Evolutionary conservation across 2,113 vertebrate species (phyloP).

Genomic region (Gadus chalcogrammus): DNA sequence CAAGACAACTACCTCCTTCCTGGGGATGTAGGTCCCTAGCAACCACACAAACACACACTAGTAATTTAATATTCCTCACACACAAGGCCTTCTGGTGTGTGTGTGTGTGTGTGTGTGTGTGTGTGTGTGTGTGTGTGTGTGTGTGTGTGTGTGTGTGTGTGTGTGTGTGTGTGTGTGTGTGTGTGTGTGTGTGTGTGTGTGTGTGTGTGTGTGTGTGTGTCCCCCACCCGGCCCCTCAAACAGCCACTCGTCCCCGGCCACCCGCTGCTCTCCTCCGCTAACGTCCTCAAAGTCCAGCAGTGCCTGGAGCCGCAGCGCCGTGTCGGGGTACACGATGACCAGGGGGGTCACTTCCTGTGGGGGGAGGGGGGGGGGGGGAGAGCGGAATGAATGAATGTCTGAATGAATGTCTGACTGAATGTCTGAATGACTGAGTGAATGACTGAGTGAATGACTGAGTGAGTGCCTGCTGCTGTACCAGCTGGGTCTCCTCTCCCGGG

Average conservation of each 20-base stretch:
- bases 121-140: too few relatives aligned
- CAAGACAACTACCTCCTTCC: slow-evolving; percentile 82
- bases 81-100: too few relatives aligned
- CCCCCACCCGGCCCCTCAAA: slow-evolving; percentile 85
- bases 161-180: too few relatives aligned
- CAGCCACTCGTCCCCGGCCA: slow-evolving; percentile 90
- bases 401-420: too few relatives aligned
- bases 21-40: slow-evolving; percentile 86
- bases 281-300: slow-evolving; percentile 81
- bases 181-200: too few relatives aligned
- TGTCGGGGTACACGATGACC: slow-evolving; percentile 86
- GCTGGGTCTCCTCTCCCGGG: slow-evolving; percentile 79
- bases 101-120: too few relatives aligned
- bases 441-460: not conserved
- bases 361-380: not conserved
- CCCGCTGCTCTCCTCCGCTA: slow-evolving; percentile 58
- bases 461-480: slow-evolving; percentile 58
- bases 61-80: too few relatives aligned
- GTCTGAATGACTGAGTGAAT: too few relatives aligned
- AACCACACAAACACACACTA: too few relatives aligned
- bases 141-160: too few relatives aligned
- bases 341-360: slow-evolving; percentile 78
- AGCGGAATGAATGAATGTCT: not conserved
- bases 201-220: not conserved
- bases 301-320: slow-evolving; percentile 84